A percentile compares a stretch with the other conserved stretches of the same genome.
Conservation (phyloP, 2,797 vertebrate species). For the Falco novaeseelandiae region DNA sequence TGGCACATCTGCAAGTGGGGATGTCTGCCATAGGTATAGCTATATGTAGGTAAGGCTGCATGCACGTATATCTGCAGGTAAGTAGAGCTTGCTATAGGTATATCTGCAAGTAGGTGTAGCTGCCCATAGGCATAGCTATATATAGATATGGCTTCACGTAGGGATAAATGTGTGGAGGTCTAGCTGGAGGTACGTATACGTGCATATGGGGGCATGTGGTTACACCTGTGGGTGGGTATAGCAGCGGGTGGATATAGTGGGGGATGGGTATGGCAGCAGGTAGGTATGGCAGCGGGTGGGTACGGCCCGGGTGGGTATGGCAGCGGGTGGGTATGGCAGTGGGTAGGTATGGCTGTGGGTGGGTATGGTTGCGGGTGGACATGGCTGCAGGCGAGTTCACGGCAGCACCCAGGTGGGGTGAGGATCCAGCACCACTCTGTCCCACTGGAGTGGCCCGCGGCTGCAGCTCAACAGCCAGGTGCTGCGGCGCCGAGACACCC, state of each 20-base stretch:
- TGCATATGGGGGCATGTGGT: not conserved
- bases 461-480: not conserved
- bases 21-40: not conserved
- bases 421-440: not conserved
- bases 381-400: not conserved
- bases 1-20: not conserved
- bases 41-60: not conserved
- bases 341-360: too few species aligned
- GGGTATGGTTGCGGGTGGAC: not conserved
- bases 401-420: not conserved
- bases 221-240: too few species aligned
- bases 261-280: too few species aligned
- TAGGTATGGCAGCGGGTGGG: not conserved
- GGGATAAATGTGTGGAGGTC: too few species aligned
- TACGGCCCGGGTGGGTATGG: not conserved
- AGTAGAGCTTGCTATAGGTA: not conserved
- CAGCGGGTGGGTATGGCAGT: too few species aligned
- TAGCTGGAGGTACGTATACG: not conserved
- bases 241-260: not conserved
- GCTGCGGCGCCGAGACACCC: too few species aligned
- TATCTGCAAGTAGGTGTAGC: not conserved
- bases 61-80: not conserved
- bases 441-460: fast-evolving
- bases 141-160: not conserved
- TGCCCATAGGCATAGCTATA: too few species aligned